phyloP scores from a whole-genome alignment of 2,888 invertebrate genomes.

The Mimumesa dahlbomi region DNA sequence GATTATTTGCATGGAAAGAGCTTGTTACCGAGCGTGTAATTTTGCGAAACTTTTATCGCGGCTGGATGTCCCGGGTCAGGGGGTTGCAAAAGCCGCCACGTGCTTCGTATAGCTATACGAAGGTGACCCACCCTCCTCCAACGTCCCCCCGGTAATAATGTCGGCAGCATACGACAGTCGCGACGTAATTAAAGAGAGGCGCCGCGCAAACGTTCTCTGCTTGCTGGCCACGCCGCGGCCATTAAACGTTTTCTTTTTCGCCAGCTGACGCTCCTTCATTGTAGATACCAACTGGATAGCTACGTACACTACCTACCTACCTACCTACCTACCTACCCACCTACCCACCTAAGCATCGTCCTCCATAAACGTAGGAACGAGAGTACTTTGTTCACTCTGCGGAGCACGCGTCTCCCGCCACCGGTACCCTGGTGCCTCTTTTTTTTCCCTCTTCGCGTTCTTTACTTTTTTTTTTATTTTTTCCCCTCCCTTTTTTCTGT shows the following conservation, averaged over 20 bases:
- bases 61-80: constrained; percentile 5
- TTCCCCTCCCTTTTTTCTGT: neutral
- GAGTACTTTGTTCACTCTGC: constrained; percentile 9
- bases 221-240: constrained; percentile 64
- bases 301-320: no score
- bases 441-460: neutral
- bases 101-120: no score
- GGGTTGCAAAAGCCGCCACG: no score
- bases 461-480: neutral
- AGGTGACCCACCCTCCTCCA: constrained; percentile 1
- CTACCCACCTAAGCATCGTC: neutral
- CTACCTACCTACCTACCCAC: no score
- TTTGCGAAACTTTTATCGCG: constrained; percentile 59
- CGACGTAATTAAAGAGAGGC: constrained; percentile 69
- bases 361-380: constrained; percentile 2
- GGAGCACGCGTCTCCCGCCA: neutral
- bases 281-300: constrained; percentile 5
- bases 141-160: constrained; percentile 42
- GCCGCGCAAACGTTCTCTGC: constrained; percentile 64
- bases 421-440: no score
- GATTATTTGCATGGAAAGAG: constrained; percentile 64
- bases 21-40: constrained; percentile 58
- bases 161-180: constrained; percentile 53
- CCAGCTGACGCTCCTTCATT: constrained; percentile 51
- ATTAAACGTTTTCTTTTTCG: constrained; percentile 67